Evolutionary conservation across 1,140 invertebrate species (phyloP).

Genomic region (Drosophila leontia): DNA sequence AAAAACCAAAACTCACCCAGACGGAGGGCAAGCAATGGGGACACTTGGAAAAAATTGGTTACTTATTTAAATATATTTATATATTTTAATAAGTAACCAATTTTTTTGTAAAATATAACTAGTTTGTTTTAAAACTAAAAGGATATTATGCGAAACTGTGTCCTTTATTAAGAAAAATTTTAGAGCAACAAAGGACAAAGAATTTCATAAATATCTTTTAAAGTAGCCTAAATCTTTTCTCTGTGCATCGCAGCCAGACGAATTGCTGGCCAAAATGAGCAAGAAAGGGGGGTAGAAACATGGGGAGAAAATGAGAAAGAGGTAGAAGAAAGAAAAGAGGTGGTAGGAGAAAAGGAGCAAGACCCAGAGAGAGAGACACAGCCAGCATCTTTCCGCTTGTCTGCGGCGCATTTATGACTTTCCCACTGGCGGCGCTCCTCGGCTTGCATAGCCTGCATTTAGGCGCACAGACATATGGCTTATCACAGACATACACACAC

Average conservation of each 20-base stretch:
- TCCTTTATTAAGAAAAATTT: neutral
- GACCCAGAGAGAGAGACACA: slow-evolving; percentile 45
- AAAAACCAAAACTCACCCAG: slow-evolving; percentile 45
- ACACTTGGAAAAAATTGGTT: slow-evolving; percentile 5
- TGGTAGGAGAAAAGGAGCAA: neutral
- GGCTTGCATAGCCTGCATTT: slow-evolving; percentile 69
- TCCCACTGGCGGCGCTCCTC: slow-evolving; percentile 21
- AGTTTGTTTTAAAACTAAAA: neutral
- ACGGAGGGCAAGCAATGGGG: slow-evolving; percentile 12
- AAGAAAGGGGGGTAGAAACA: neutral
- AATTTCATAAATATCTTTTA: neutral
- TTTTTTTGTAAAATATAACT: no score
- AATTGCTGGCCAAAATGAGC: slow-evolving; percentile 48
- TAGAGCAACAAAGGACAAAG: neutral
- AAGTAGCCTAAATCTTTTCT: neutral
- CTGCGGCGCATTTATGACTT: slow-evolving; percentile 80
- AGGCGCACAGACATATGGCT: slow-evolving; percentile 76
- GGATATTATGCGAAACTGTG: no score
- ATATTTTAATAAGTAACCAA: no score
- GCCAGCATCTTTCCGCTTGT: slow-evolving; percentile 81
- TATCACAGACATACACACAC: slow-evolving; percentile 65
- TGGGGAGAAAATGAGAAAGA: neutral
- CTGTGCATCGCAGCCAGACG: slow-evolving; percentile 29
- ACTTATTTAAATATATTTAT: neutral
- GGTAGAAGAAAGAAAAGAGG: slow-evolving; percentile 4